A percentile compares a stretch with the other conserved stretches of the same genome.
Conservation (phyloP, 2,797 vertebrate genomes). For the Sebastes paucispinis region DNA sequence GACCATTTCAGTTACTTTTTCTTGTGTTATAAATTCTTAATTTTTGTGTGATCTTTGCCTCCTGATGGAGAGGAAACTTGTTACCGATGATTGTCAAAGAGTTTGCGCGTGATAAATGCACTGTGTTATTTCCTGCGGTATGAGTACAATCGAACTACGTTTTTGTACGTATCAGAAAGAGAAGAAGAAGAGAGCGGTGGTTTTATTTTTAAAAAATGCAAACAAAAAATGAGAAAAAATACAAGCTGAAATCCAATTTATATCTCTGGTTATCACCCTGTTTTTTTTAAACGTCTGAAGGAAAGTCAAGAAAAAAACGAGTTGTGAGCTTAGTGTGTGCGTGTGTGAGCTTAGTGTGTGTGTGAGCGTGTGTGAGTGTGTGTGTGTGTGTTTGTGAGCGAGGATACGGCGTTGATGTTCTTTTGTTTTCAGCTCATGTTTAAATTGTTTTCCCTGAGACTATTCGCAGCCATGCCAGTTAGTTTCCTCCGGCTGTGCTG, state of each 20-base stretch:
- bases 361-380: not conserved
- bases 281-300: constrained; percentile 12
- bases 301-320: constrained; percentile 19
- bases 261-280: constrained; percentile 1
- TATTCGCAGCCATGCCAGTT: constrained; percentile 20
- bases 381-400: no score
- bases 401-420: not conserved
- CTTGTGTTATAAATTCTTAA: constrained; percentile 1
- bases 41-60: constrained; percentile 21
- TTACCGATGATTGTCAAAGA: constrained; percentile 61
- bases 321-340: not conserved
- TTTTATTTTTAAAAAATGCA: constrained; percentile 44
- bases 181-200: constrained; percentile 3
- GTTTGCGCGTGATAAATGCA: constrained; percentile 56
- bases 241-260: constrained; percentile 29
- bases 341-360: not conserved
- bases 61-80: constrained; percentile 36
- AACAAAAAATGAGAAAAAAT: constrained; percentile 24
- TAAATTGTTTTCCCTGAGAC: constrained; percentile 28
- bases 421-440: constrained; percentile 33
- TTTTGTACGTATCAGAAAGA: constrained; percentile 59
- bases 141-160: constrained; percentile 67
- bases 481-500: constrained; percentile 33
- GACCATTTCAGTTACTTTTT: not conserved
- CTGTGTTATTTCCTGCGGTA: constrained; percentile 69